These are phyloP conservation scores for Aphelenchoides avenae DNA, from an alignment of 1,140 invertebrate genomes.

Conservation along the genomic window DNA sequence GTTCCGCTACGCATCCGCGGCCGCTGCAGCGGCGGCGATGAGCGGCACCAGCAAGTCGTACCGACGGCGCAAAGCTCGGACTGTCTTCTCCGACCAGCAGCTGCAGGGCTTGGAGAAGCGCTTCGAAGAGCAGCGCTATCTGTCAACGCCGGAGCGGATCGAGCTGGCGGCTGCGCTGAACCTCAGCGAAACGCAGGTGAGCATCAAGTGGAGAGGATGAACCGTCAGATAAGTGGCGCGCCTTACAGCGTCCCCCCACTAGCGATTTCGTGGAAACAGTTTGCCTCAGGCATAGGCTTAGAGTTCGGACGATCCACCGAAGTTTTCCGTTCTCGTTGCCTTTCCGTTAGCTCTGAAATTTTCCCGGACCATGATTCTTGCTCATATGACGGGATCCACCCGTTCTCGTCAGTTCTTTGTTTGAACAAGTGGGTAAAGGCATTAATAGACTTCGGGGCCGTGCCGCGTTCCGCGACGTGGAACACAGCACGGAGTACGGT, in stretches of 20 bases:
- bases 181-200: constrained; percentile 93
- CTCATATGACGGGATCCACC: too few species aligned
- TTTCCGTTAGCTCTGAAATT: constrained; percentile 9
- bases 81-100: constrained; percentile 95
- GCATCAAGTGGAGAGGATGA: constrained; percentile 96
- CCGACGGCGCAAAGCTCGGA: constrained; percentile 65
- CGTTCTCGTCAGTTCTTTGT: too few species aligned
- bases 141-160: constrained; percentile 91
- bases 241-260: too few species aligned
- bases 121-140: constrained; percentile 89
- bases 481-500: too few species aligned
- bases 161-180: constrained; percentile 84
- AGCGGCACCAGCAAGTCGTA: constrained; percentile 44
- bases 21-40: constrained; percentile 7
- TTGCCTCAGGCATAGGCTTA: not conserved
- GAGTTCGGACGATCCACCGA: not conserved
- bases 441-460: too few species aligned
- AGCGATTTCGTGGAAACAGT: not conserved
- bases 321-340: not conserved
- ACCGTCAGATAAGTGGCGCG: constrained; percentile 93
- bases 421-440: too few species aligned
- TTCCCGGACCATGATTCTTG: constrained; percentile 4
- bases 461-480: too few species aligned
- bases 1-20: constrained; percentile 6
- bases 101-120: constrained; percentile 83